Evolutionary conservation across 2,797 vertebrate species (phyloP), one percentile per base, ranked within the genome.

Genomic region (Lates japonicus): DNA sequence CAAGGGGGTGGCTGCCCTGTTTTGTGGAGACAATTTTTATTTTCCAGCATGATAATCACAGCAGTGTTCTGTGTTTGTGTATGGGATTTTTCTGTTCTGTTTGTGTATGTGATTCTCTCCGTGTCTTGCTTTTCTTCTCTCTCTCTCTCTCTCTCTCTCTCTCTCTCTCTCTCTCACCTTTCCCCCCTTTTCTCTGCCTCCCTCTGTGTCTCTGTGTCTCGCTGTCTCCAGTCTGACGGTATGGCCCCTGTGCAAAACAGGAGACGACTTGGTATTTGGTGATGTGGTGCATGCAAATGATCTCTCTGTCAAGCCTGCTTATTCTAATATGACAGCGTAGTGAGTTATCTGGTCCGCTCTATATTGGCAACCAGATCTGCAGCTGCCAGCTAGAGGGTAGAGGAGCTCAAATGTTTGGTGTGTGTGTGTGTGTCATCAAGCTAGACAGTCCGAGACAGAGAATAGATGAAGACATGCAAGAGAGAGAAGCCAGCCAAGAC

Each of bases 281-380:
- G 88, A 94, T 89, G 92, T 88, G 92, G 87, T 86, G 89, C 94
- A 95, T 95, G 94, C 93, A 95, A 95, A 95, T 95, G 94, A 95
- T 95, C 91, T 89, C 87, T 92, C 92, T 94, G 94, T 95, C 93
- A 94, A 90, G 91, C 87, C 93, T 92, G 92, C 94, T 95, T 94
- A 94, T 95, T 94, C 94, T 94, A 95, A 95, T 95, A 94, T 94
- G 92, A 93, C 94, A 94, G 93, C 79, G 61, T 90, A 87, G 91
- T 90, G 93, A 94, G 92, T 94, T 94, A 93, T 95, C 92, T 92
- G 91, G 90, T 90, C 86, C 78, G 85, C 90, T 92, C 87, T 92
- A 90, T 89, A 93, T 94, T 94, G 93, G 94, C 94, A 91, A 93
- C 86, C 90, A 92, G 93, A 91, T 91, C 89, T 91, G 88, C 88